Base-by-base conservation (phyloP, 2,797 vertebrate genomes). In the Gymnoscopelus braueri region DNA sequence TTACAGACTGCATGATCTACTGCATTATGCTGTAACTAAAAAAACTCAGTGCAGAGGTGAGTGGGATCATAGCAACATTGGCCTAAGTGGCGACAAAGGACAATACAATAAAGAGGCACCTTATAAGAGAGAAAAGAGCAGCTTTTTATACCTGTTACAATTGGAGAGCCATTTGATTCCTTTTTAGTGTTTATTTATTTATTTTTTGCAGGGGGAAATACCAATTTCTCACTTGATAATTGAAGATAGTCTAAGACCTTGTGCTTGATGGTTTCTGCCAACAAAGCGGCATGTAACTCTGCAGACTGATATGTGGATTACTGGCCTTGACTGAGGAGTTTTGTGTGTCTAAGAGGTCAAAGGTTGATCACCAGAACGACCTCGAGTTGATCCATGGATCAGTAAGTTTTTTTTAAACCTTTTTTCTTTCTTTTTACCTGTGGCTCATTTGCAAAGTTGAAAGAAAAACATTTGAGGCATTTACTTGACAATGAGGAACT, bases 51-150 rank as follows among this genome's bases (percentile, higher is more conserved):
- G 88, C 85, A 15, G 71, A 87, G 72, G 73, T 84, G 87, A 82
- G 66, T 29, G 80, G 80, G 85, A 55, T 71, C 56, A 3, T 80
- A 78, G 77, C 82, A 82, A 87, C 80, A 65, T 83, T 71, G 67
- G 84, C 82, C 84, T 69, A 81, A 71, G 67, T 71, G 52, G 72
- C 79, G 78, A 89, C 80, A 23, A 87, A 72, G 74, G 78, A 90
- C 90, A 84, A 86, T 81, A 90, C 85, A 77, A 85, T 76, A 86
- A 90, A 91, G 88, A 93, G 88, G 90, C 90, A 92, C 91, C 88
- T 81, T 85, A 83, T 84, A 80, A 85, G 77, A 87, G 67, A 66
- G 35, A 60, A 24, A 54, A 89, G 84, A 91, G 91, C 89, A 91
- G 88, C 90, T 87, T 90, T 84, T 82, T 44, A 39, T 39, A 44